Evolutionary conservation across 2,797 vertebrate genomes (phyloP), one percentile per base, ranked within the genome.

Genomic region (Euphonia xanthogaster): DNA sequence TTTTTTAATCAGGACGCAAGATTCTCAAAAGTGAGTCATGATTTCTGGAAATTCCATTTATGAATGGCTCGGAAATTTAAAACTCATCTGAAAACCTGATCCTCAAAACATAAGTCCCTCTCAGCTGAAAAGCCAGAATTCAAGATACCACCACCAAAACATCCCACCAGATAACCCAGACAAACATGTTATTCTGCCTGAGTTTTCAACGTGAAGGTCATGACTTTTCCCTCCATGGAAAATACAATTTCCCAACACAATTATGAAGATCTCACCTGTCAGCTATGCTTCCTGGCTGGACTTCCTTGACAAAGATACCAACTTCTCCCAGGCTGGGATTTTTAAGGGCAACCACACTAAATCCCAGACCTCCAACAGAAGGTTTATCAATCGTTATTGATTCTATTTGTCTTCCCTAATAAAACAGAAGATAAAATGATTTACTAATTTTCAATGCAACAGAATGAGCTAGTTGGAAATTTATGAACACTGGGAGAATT

Each of bases 271-370:
- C 98, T 98, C 90, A 99, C 99, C 99, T 99, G 98, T 99, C 98
- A 18, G 99, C 99, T 72, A 99, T 88, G 79, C 99, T 98, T 94
- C 99, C 99, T 7, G 98, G 98, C 95, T 99, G 99, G 79, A 99
- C 98, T 91, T 99, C 99, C 95, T 98, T 99, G 95, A 99, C 97
- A 58, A 99, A 99, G 85, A 99, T 98, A 14, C 98, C 98, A 47
- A 97, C 98, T 82, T 98, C 97, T 95, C 98, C 98, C 79, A 97
- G 88, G 55, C 93, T 98, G 61, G 97, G 98, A 27, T 98, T 98
- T 91, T 98, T 98, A 65, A 99, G 97, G 31, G 99, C 98, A 53
- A 99, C 98, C 92, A 99, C 99, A 27, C 99, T 99, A 98, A 99
- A 99, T 66, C 99, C 99, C 47, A 99, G 98, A 53, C 99, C 98